Percentiles rank a stretch among this genome's conserved stretches.
These are phyloP conservation scores for Polyodon spathula DNA, from an alignment of 2,113 vertebrate genomes.

Conservation along the genomic window DNA sequence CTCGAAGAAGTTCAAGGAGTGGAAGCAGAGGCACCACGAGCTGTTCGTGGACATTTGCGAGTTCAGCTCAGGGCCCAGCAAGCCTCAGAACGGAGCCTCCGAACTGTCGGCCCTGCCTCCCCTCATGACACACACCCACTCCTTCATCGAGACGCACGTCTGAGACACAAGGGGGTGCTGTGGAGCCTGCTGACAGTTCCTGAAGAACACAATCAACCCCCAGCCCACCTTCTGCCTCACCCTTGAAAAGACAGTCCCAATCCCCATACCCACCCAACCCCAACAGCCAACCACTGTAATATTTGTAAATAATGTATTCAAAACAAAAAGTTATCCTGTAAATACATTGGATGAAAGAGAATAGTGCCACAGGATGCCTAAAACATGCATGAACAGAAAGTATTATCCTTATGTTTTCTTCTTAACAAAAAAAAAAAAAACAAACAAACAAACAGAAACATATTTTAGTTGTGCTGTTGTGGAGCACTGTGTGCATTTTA, in stretches of 20 bases:
- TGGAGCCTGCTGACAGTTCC: background rate
- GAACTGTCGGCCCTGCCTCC: conserved; percentile 66
- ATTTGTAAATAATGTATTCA: conserved; percentile 66
- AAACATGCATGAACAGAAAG: conserved; percentile 76
- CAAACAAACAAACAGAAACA: too few relatives aligned
- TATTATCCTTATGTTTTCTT: conserved; percentile 67
- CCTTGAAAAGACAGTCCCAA: too few relatives aligned
- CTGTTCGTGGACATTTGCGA: conserved; percentile 83
- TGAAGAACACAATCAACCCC: conserved; percentile 5
- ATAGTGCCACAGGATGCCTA: conserved; percentile 77
- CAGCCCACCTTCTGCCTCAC: too few relatives aligned
- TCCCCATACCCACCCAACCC: conserved; percentile 7
- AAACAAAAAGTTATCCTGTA: conserved; percentile 58
- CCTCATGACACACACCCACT: conserved; percentile 76
- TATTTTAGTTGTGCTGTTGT: conserved; percentile 35
- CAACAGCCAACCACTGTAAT: conserved; percentile 56
- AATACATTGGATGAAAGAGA: conserved; percentile 66
- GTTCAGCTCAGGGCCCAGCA: conserved; percentile 52
- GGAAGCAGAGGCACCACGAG: conserved; percentile 82
- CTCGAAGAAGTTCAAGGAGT: conserved; percentile 77
- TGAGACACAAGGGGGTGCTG: conserved; percentile 34
- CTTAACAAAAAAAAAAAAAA: conserved; percentile 50
- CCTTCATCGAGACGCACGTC: conserved; percentile 82
- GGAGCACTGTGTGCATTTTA: conserved; percentile 25
- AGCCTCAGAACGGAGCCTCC: conserved; percentile 60